phyloP scores from a whole-genome alignment of 37 sponge, comb jelly and placozoan genomes.

The Theonella swinhoei region DNA sequence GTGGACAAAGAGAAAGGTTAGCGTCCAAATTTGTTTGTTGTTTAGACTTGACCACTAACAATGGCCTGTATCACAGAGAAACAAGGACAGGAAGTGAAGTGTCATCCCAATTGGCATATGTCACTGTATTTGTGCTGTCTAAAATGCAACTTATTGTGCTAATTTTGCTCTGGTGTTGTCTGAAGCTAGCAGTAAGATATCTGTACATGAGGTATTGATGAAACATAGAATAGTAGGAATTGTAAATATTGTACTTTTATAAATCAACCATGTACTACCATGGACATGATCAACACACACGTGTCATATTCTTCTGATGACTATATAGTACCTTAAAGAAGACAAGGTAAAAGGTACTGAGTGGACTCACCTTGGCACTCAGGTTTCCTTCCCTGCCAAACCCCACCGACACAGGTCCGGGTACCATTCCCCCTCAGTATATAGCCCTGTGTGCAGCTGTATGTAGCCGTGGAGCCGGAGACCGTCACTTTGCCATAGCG shows the following conservation, averaged over 20 bases:
- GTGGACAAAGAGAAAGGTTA: neutral
- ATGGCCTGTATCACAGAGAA: neutral
- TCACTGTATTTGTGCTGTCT: neutral
- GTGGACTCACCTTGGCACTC: constrained; percentile 58
- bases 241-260: neutral
- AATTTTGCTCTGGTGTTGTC: neutral
- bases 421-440: constrained; percentile 16
- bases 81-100: neutral
- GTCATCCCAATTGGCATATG: neutral
- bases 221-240: neutral
- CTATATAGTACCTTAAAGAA: too few relatives aligned
- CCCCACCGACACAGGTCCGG: constrained; percentile 36
- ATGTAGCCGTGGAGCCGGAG: constrained; percentile 22
- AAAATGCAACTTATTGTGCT: neutral
- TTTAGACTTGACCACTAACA: neutral
- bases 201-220: too few relatives aligned
- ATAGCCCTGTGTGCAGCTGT: constrained; percentile 43
- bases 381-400: constrained; percentile 54
- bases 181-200: too few relatives aligned
- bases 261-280: neutral
- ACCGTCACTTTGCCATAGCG: constrained; percentile 11
- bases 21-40: neutral
- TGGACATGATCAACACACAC: constrained; percentile 25
- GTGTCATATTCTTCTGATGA: too few relatives aligned
- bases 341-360: too few relatives aligned